These are phyloP conservation scores for Phrynosoma platyrhinos DNA, from an alignment of 2,113 vertebrate species.

Conservation along the genomic window DNA sequence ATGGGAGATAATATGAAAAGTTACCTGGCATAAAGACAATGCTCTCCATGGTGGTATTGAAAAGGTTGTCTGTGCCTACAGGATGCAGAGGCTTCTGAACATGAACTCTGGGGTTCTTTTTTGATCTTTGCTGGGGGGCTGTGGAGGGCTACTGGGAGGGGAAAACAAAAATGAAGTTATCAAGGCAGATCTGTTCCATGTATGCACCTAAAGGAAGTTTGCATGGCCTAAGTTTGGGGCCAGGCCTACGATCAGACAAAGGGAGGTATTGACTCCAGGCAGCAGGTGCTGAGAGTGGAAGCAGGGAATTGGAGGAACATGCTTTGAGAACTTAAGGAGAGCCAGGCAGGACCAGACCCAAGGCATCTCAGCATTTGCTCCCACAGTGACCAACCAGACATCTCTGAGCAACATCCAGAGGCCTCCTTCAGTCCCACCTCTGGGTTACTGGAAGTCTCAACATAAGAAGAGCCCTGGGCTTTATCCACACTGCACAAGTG, in stretches of 20 bases:
- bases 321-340: too few relatives aligned
- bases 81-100: constrained; percentile 86
- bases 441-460: too few relatives aligned
- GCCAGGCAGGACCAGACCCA: too few relatives aligned
- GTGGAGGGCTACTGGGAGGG: constrained; percentile 90
- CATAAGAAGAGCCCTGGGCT: too few relatives aligned
- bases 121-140: constrained; percentile 95
- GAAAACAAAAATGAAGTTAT: constrained; percentile 22
- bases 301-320: too few relatives aligned
- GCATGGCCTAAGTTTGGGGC: too few relatives aligned
- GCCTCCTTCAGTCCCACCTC: too few relatives aligned
- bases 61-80: constrained; percentile 89
- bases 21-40: constrained; percentile 98
- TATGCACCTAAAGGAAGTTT: fast-evolving
- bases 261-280: background rate
- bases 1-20: too few relatives aligned
- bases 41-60: constrained; percentile 87
- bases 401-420: too few relatives aligned
- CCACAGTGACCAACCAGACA: too few relatives aligned
- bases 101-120: constrained; percentile 92
- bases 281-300: background rate
- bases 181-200: background rate
- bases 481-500: too few relatives aligned
- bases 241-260: background rate
- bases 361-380: too few relatives aligned